Conservation (phyloP, 2,113 vertebrate species). For the Oplegnathus fasciatus region DNA sequence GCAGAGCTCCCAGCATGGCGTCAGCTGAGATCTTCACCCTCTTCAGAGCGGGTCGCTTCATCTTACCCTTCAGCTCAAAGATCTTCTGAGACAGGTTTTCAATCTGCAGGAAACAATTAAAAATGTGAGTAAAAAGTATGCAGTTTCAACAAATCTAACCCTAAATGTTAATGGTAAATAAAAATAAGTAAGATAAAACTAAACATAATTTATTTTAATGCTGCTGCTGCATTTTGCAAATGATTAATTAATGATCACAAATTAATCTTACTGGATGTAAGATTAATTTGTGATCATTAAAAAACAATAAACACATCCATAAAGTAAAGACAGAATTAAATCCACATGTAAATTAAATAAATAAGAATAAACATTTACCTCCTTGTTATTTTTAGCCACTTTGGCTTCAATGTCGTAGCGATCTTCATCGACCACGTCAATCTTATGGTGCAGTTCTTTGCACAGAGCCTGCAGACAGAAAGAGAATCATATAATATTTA, state of each 20-base stretch:
- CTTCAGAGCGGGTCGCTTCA: slow-evolving; percentile 85
- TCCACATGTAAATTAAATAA: neutral
- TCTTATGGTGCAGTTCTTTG: slow-evolving; percentile 78
- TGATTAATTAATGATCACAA: too few relatives aligned
- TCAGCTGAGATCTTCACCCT: slow-evolving; percentile 86
- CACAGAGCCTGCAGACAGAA: slow-evolving; percentile 74
- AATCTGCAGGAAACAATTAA: slow-evolving; percentile 63
- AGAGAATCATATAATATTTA: neutral
- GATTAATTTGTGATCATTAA: neutral
- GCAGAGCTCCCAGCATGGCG: slow-evolving; percentile 84
- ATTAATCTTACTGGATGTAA: too few relatives aligned
- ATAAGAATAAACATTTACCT: slow-evolving; percentile 61
- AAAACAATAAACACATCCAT: neutral
- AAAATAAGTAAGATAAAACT: neutral
- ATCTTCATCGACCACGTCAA: slow-evolving; percentile 80
- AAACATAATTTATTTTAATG: too few relatives aligned
- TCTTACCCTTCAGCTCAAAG: slow-evolving; percentile 85
- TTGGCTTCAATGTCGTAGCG: slow-evolving; percentile 79
- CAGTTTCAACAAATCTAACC: neutral
- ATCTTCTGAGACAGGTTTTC: slow-evolving; percentile 81
- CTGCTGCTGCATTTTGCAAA: neutral
- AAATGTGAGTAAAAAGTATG: neutral
- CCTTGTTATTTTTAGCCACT: slow-evolving; percentile 76
- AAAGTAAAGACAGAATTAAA: neutral
- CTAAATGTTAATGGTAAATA: neutral